Evolutionary conservation across 2,113 vertebrate species (phyloP).

Genomic region (Beaufortia kweichowensis): DNA sequence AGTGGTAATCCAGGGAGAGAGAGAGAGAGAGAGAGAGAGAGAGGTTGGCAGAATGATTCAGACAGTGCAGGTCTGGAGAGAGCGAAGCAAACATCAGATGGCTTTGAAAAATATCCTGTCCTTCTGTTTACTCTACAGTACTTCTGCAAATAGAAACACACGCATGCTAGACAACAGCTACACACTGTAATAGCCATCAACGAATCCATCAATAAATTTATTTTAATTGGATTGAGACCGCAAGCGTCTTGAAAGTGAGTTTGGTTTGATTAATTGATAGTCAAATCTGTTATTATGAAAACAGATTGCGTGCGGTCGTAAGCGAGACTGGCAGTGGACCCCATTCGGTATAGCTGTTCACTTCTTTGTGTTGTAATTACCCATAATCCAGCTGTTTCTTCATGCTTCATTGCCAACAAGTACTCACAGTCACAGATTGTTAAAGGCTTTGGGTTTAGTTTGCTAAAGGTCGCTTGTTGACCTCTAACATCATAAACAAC

Average conservation of each 20-base stretch:
- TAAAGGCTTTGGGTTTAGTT: background rate
- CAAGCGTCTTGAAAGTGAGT: constrained; percentile 76
- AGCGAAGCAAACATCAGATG: constrained; percentile 37
- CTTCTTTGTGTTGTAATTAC: constrained; percentile 32
- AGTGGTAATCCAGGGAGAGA: background rate
- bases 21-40: constrained; percentile 25
- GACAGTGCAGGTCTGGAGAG: constrained; percentile 29
- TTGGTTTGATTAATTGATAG: constrained; percentile 81
- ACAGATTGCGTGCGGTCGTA: constrained; percentile 55
- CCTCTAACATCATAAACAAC: too few relatives aligned
- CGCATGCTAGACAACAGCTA: background rate
- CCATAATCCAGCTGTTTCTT: constrained; percentile 23
- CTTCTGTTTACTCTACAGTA: constrained; percentile 42
- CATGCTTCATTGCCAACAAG: background rate
- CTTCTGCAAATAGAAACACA: constrained; percentile 1
- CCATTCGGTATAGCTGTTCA: constrained; percentile 8
- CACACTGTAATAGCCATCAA: background rate
- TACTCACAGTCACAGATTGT: background rate
- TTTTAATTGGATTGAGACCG: constrained; percentile 82
- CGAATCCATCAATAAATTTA: constrained; percentile 80
- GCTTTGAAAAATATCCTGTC: constrained; percentile 30
- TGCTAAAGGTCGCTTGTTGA: background rate
- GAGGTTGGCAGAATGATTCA: constrained; percentile 15
- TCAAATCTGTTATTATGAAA: constrained; percentile 74
- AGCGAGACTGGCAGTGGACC: background rate